Conservation (phyloP, 2,113 vertebrate species). For the Takifugu bimaculatus region DNA sequence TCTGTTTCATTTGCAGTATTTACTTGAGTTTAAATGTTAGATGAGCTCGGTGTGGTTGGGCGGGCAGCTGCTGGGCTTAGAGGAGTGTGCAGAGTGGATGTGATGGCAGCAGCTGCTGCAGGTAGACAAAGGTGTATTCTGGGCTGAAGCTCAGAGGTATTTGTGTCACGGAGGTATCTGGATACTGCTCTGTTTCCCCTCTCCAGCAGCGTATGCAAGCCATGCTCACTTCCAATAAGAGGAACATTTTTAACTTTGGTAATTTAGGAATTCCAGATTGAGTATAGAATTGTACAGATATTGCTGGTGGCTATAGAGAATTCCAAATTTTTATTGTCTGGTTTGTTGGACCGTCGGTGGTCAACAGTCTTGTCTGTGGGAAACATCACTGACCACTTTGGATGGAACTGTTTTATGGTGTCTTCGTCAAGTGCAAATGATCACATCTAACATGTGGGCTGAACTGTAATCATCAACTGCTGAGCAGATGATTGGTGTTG, state of each 20-base stretch:
- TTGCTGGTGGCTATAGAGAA: slow-evolving; percentile 15
- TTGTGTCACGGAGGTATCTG: slow-evolving; percentile 7
- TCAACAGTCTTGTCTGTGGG: too few species aligned
- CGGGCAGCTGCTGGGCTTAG: slow-evolving; percentile 20
- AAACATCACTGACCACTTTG: too few species aligned
- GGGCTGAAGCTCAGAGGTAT: slow-evolving; percentile 27
- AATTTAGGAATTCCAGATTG: slow-evolving; percentile 22
- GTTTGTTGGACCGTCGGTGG: too few species aligned
- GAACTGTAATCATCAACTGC: too few species aligned
- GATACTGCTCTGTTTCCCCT: slow-evolving; percentile 6
- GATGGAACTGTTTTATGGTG: too few species aligned
- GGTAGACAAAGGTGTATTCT: slow-evolving; percentile 28
- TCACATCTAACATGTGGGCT: too few species aligned
- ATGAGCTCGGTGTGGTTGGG: slow-evolving; percentile 42
- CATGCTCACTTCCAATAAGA: slow-evolving; percentile 8
- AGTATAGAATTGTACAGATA: background rate
- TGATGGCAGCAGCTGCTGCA: slow-evolving; percentile 13
- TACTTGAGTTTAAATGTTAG: slow-evolving; percentile 48
- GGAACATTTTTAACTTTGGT: background rate
- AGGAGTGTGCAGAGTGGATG: background rate
- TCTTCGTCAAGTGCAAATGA: too few species aligned
- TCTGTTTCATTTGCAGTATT: slow-evolving; percentile 57
- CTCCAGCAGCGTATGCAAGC: background rate
- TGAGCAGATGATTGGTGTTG: too few species aligned
- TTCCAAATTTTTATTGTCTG: background rate